Percentiles rank a stretch among this genome's conserved stretches.
Conservation (phyloP, 2,797 vertebrate genomes). For the Xenops minutus region DNA sequence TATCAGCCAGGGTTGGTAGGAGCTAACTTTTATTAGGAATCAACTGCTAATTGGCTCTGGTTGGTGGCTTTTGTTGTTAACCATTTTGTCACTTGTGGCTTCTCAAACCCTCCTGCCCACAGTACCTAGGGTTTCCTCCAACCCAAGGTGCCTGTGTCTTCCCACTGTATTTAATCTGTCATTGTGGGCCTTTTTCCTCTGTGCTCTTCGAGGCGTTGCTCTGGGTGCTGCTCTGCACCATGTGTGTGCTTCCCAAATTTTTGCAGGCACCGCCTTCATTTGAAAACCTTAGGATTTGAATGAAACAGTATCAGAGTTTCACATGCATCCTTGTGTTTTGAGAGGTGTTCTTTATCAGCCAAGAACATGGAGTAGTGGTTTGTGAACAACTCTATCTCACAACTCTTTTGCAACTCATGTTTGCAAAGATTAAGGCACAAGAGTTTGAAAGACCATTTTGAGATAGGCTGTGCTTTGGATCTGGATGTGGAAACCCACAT, state of each 20-base stretch:
- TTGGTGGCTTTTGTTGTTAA: not conserved
- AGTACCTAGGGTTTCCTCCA: not conserved
- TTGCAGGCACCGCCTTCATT: not conserved
- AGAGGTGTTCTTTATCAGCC: not conserved
- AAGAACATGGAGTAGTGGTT: not conserved
- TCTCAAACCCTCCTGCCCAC: not conserved
- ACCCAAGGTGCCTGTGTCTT: not conserved
- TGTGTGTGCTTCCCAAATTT: not conserved
- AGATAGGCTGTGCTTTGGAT: not conserved
- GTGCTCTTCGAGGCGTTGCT: fast-evolving
- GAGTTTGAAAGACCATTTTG: not conserved
- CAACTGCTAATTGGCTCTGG: not conserved
- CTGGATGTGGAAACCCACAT: not conserved
- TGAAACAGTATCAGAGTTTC: not conserved
- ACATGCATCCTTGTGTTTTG: not conserved
- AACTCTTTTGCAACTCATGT: not conserved
- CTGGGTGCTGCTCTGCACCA: not conserved
- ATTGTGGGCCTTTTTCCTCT: not conserved
- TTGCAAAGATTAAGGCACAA: not conserved
- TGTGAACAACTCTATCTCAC: not conserved
- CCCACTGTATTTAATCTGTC: not conserved
- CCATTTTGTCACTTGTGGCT: not conserved
- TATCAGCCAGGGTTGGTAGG: not conserved
- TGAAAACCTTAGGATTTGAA: not conserved
- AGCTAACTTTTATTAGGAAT: not conserved